Conservation (phyloP, 1,140 invertebrate species). For the Theocolax elegans region DNA sequence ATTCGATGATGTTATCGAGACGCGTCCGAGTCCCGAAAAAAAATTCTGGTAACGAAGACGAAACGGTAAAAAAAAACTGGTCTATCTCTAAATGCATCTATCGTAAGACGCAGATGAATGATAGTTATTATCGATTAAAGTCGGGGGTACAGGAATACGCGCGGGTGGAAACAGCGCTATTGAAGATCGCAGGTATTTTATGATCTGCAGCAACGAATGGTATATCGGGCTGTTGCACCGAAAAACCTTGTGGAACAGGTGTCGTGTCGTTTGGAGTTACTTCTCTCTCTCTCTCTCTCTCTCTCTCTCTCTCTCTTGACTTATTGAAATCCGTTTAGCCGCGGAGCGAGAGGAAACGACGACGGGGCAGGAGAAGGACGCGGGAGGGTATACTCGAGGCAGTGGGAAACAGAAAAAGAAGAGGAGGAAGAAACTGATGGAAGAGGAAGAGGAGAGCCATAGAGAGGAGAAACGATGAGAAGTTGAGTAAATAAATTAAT, state of each 20-base stretch:
- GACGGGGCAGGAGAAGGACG: constrained; percentile 30
- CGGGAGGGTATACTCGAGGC: constrained; percentile 11
- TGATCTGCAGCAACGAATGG: constrained; percentile 33
- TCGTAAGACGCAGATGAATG: too few relatives aligned
- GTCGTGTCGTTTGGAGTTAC: constrained; percentile 48
- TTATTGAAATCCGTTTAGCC: constrained; percentile 57
- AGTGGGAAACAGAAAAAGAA: constrained; percentile 33
- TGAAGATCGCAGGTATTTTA: too few relatives aligned
- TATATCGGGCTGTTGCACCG: neutral
- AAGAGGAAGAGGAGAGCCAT: neutral
- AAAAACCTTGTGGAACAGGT: constrained; percentile 55
- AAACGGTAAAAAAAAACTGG: too few relatives aligned
- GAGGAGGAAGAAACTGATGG: neutral
- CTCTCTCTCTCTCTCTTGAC: constrained; percentile 42
- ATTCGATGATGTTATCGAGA: constrained; percentile 10
- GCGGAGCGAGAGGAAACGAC: too few relatives aligned
- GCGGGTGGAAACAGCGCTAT: too few relatives aligned
- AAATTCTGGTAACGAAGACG: too few relatives aligned
- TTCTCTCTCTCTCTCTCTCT: too few relatives aligned
- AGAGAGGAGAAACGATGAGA: constrained; percentile 3
- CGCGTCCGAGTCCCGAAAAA: constrained; percentile 40
- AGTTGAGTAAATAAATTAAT: constrained; percentile 39
- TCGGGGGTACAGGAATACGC: too few relatives aligned
- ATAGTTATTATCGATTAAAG: too few relatives aligned
- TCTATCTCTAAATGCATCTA: too few relatives aligned